phyloP scores from a whole-genome alignment of 2,113 vertebrate genomes.

The Corythaixoides concolor region DNA sequence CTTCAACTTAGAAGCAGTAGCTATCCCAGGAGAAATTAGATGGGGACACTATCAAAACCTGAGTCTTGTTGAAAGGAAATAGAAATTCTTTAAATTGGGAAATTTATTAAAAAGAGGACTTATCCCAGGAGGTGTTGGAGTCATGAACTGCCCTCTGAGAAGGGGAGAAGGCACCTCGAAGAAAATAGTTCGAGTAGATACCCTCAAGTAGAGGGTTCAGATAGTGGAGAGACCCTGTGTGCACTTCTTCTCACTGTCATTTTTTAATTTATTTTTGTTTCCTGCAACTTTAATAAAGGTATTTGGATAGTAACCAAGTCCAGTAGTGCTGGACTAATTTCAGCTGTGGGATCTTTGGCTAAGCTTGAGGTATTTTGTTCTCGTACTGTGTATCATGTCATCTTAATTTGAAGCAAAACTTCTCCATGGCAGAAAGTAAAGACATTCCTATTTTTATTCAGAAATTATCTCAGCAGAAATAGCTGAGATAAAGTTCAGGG shows the following conservation, averaged over 20 bases:
- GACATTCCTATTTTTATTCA: rapidly evolving
- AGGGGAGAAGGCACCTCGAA: not conserved
- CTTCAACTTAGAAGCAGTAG: not conserved
- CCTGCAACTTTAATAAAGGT: not conserved
- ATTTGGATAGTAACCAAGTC: not conserved
- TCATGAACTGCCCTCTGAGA: not conserved
- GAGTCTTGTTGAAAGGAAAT: not conserved
- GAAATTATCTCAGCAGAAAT: not conserved
- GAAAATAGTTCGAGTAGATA: too few species aligned
- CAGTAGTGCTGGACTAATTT: not conserved
- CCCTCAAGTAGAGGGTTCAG: not conserved
- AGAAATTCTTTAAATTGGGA: not conserved
- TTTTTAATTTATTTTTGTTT: not conserved
- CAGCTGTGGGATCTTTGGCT: not conserved
- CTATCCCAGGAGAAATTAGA: not conserved
- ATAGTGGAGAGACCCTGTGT: not conserved
- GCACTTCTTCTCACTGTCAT: not conserved
- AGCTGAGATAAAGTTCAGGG: not conserved
- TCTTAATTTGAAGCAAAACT: not conserved
- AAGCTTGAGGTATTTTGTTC: not conserved
- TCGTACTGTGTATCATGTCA: rapidly evolving
- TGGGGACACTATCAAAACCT: not conserved
- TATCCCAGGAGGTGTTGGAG: not conserved
- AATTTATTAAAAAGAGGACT: not conserved
- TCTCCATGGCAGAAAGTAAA: not conserved